Evolutionary conservation across 2,113 vertebrate species (phyloP).

Genomic region (Elanus axillaris): DNA sequence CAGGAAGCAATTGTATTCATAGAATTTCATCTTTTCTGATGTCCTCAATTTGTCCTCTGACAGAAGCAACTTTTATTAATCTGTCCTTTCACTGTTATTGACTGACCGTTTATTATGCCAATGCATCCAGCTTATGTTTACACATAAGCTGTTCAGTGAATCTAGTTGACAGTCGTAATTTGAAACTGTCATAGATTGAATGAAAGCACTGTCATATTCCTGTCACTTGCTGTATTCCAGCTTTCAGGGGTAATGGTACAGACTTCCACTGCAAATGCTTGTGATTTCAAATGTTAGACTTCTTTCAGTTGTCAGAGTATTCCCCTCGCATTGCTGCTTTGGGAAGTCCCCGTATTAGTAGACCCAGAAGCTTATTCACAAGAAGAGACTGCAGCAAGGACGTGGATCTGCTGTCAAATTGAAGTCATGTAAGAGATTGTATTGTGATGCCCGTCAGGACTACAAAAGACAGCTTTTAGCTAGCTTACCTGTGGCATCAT

Average conservation of each 20-base stretch:
- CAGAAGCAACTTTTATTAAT: slow-evolving; percentile 56
- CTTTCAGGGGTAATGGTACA: not conserved
- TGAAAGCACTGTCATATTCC: not conserved
- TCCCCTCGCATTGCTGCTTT: not conserved
- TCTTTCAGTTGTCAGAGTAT: not conserved
- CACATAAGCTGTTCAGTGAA: not conserved
- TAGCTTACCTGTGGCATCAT: rapidly evolving
- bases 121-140: slow-evolving; percentile 30
- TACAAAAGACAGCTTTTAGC: not conserved
- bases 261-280: not conserved
- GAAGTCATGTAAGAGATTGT: not conserved
- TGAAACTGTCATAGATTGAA: not conserved
- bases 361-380: not conserved
- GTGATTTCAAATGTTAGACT: not conserved
- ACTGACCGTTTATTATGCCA: slow-evolving; percentile 27
- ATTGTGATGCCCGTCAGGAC: not conserved
- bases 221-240: not conserved
- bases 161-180: not conserved
- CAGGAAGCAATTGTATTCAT: slow-evolving; percentile 59
- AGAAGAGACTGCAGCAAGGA: not conserved
- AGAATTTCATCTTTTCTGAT: slow-evolving; percentile 56
- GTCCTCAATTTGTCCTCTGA: slow-evolving; percentile 61
- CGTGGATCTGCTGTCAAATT: not conserved
- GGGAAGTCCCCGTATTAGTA: not conserved
- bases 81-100: slow-evolving; percentile 19